Base-by-base conservation (phyloP, 2,797 vertebrate species). In the Dipus sagitta region DNA sequence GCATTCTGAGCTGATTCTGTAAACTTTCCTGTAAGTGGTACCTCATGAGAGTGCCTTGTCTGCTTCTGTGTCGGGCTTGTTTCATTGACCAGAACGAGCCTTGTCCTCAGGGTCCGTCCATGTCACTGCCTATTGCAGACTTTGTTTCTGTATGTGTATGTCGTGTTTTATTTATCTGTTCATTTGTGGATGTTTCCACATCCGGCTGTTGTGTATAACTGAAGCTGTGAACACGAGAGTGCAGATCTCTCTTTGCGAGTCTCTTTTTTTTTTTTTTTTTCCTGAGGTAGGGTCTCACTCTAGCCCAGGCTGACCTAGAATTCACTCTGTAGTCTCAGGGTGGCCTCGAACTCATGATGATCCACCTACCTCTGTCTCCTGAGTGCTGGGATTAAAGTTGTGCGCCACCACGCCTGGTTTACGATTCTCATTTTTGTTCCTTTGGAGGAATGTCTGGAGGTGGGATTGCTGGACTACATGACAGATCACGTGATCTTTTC, bases 101-200 rank as follows among this genome's bases (percentile, higher is more conserved):
- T 8, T 4, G 10, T 64, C 32, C 14, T 11, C n/a, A 26, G 0
- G 2, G 60, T 2, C 52, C 75, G 2, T 30, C 24, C 11, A 0
- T 17, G 26, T 17, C 8, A 23, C 62, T 1, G 1, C 28, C 10
- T 12, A 3, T 23, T 32, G 23, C 58, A 58, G 81, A 30, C 21
- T 74, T 54, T 20, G 67, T 91, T 79, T 38, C 21, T 65, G 62
- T 11, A 0, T n/a, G 23, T 4, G 2, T 24, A 2, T 6, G 11
- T 13, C 32, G 3, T 3, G 10, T n/a, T 71, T 75, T 58, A 26
- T 54, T 65, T n/a, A 6, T 54, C n/a, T 71, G 2, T 11, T 54
- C 20, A 6, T 23, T 60, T 8, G 14, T 15, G 8, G 0, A 8
- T 0, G 14, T 72, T 42, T 34, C 10, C 52, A 1, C 0, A 13